These are phyloP conservation scores for Dasypus novemcinctus DNA, from an alignment of 2,113 vertebrate species.

Conservation along the genomic window DNA sequence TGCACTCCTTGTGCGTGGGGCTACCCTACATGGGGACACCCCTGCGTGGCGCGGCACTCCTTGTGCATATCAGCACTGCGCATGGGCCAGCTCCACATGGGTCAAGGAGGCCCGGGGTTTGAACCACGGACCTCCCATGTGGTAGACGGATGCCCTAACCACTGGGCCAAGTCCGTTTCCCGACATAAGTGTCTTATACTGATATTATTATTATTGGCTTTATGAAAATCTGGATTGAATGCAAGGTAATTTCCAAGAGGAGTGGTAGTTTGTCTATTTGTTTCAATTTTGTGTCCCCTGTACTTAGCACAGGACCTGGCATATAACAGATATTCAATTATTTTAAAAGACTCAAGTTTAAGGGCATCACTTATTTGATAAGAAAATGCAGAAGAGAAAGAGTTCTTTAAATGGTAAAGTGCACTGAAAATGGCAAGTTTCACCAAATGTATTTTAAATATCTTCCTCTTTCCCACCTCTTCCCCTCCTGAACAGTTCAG, in stretches of 20 bases:
- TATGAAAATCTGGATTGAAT: not conserved
- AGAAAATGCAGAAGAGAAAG: fast-evolving
- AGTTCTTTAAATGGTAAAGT: not conserved
- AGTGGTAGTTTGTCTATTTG: not conserved
- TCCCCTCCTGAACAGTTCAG: not conserved
- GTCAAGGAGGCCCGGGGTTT: no score
- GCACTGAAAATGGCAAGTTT: not conserved
- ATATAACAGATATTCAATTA: not conserved
- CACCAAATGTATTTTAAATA: not conserved
- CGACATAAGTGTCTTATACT: not conserved
- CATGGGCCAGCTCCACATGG: no score
- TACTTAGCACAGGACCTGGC: not conserved
- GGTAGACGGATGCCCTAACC: no score
- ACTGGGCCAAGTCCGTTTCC: no score
- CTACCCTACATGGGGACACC: no score
- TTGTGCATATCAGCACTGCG: no score
- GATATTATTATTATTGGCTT: not conserved
- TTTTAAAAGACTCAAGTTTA: not conserved
- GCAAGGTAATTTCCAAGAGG: not conserved
- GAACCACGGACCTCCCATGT: no score
- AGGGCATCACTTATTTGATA: not conserved
- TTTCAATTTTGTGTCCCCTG: not conserved
- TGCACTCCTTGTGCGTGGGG: no score
- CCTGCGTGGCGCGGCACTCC: no score
- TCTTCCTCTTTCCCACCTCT: not conserved